These are phyloP conservation scores for Ailurus styani DNA, from an alignment of 2,113 vertebrate species.

Conservation along the genomic window DNA sequence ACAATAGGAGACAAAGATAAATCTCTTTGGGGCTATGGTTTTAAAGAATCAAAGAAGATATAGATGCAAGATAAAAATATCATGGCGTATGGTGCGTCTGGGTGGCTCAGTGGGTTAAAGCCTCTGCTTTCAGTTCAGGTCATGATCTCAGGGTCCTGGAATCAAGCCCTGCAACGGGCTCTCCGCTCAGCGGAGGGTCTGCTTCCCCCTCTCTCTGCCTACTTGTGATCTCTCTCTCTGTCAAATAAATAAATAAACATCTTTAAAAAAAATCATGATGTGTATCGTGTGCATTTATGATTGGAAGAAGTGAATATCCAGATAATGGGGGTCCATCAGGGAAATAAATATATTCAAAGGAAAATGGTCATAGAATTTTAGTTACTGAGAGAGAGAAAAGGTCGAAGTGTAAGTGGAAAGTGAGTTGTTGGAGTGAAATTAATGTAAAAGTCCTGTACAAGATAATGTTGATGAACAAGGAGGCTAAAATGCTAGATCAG, in stretches of 20 bases:
- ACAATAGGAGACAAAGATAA: not conserved
- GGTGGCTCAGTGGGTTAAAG: no score
- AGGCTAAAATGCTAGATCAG: not conserved
- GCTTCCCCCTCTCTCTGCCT: no score
- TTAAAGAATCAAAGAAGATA: not conserved
- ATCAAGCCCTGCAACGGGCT: no score
- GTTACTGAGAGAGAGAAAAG: not conserved
- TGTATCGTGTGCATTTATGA: not conserved
- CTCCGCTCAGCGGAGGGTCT: no score
- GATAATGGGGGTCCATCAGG: not conserved
- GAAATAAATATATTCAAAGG: not conserved
- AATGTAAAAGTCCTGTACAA: not conserved
- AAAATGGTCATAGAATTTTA: not conserved
- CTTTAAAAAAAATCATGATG: not conserved
- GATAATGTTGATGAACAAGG: not conserved
- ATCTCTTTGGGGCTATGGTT: not conserved
- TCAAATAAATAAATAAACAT: no score
- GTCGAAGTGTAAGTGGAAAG: not conserved
- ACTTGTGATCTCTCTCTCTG: no score
- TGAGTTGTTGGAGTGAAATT: not conserved
- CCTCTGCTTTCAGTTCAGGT: no score
- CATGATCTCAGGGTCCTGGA: no score
- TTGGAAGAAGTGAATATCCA: not conserved
- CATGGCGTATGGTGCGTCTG: no score
- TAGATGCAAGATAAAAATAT: not conserved